These are phyloP conservation scores for Nesospiza acunhae DNA, from an alignment of 2,113 vertebrate species.

Conservation along the genomic window DNA sequence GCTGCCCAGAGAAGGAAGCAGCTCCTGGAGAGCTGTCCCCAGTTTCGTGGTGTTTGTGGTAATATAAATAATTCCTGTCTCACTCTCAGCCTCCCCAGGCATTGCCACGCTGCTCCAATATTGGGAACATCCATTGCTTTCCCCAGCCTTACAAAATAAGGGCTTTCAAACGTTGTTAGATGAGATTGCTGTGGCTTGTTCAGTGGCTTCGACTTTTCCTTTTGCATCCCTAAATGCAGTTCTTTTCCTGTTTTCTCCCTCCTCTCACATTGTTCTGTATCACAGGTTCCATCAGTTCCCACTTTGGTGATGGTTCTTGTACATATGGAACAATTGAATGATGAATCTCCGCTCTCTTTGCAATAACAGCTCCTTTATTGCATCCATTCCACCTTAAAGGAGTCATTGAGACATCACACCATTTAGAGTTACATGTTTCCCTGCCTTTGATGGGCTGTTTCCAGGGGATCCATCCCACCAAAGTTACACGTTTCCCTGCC, in stretches of 20 bases:
- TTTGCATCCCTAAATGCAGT: background rate
- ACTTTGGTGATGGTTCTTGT: background rate
- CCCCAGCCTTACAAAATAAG: background rate
- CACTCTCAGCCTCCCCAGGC: background rate
- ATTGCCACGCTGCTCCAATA: rapidly evolving
- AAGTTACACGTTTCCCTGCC: background rate
- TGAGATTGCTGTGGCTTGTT: background rate
- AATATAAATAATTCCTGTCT: background rate
- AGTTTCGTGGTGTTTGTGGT: rapidly evolving
- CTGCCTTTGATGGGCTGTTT: background rate
- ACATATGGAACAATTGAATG: background rate
- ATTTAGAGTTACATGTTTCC: background rate
- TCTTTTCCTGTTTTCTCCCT: background rate
- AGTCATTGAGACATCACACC: background rate
- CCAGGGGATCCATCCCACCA: background rate
- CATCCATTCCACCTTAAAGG: background rate
- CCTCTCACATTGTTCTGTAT: background rate
- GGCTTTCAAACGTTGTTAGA: rapidly evolving
- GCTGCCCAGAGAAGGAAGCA: background rate
- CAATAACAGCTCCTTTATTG: background rate
- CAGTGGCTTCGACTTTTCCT: rapidly evolving
- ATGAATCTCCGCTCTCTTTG: background rate
- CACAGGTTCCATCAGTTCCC: background rate
- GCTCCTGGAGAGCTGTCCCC: too few relatives aligned
- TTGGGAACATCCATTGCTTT: background rate